Conservation (phyloP, 2,888 invertebrate genomes). For the Caenorhabditis sp. region DNA sequence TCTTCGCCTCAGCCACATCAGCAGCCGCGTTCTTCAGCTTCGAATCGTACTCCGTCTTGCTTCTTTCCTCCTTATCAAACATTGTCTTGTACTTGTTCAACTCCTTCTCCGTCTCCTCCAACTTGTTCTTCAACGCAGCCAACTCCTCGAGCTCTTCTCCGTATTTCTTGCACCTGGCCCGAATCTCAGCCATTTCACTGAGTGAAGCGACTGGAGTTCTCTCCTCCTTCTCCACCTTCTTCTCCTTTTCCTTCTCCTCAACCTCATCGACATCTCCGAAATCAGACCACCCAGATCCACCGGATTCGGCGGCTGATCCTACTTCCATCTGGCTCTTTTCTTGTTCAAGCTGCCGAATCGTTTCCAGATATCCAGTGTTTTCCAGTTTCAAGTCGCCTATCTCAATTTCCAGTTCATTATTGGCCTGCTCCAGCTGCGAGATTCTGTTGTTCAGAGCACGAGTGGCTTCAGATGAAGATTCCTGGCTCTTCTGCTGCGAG, state of each 20-base stretch:
- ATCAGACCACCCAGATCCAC: constrained; percentile 74
- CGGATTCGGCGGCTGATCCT: constrained; percentile 62
- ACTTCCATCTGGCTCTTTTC: constrained; percentile 38
- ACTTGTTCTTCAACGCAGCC: constrained; percentile 46
- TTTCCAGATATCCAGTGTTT: constrained; percentile 15
- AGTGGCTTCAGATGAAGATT: not conserved
- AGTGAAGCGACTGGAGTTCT: constrained; percentile 44
- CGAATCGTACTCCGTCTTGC: constrained; percentile 35
- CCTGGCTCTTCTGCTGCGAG: constrained; percentile 25
- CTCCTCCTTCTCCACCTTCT: constrained; percentile 46
- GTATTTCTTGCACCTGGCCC: constrained; percentile 48
- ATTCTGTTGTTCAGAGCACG: constrained; percentile 1
- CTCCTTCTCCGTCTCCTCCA: constrained; percentile 48
- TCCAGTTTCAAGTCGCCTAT: constrained; percentile 17
- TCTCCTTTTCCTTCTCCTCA: constrained; percentile 46
- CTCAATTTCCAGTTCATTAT: constrained; percentile 13
- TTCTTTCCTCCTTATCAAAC: constrained; percentile 42
- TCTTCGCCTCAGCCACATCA: constrained; percentile 21
- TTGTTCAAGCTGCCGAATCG: constrained; percentile 22
- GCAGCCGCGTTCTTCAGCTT: constrained; percentile 21
- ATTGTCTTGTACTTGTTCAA: constrained; percentile 28
- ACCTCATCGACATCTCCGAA: constrained; percentile 65
- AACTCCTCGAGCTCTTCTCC: constrained; percentile 59
- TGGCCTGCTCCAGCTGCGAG: constrained; percentile 24
- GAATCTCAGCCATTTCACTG: constrained; percentile 50